Evolutionary conservation across 2,797 vertebrate species (phyloP), one percentile per base, ranked within the genome.

Genomic region (Anguilla marmorata): DNA sequence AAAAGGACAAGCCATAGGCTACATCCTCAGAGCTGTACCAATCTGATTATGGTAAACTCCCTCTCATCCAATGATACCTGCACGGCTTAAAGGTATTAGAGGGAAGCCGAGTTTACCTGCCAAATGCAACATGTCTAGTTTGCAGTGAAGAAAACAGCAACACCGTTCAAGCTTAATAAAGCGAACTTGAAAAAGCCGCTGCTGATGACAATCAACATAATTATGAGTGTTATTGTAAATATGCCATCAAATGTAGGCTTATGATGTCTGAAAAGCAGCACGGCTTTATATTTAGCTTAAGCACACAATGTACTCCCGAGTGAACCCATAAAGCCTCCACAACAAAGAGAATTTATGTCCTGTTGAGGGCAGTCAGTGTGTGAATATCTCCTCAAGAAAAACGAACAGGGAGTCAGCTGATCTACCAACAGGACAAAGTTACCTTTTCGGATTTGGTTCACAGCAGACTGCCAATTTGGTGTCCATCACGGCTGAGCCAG

Each of bases 31-130:
- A 93, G 90, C 88, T 88, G 74, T 88, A 79, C 86, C 94, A 93
- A 96, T 95, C 94, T 94, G 89, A 94, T 96, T 95, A 93, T 89
- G 66, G 72, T 93, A 94, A 95, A 91, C 74, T 66, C 33, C 54
- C 54, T 92, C 92, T 95, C 85, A 86, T 92, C 90, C 91, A 92
- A n/a, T 92, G 93, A 95, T 94, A 95, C 92, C 94, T 91, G 89
- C 84, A 79, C 54, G 85, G 87, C 91, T 89, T 91, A 87, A 91
- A 91, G 87, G 87, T 92, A 91, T 92, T 88, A 72, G 85, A 92
- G 90, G 79, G 88, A 91, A 93, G 91, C 90, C 85, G 85, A 90
- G 89, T 85, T 88, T 85, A 30, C 79, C 58, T 85, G 27, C 83
- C 12, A 72, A 92, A 89, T n/a, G 76, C 63, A 54, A 87, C 50